Base-by-base conservation (phyloP, 2,113 vertebrate species). In the Nettapus auritus region DNA sequence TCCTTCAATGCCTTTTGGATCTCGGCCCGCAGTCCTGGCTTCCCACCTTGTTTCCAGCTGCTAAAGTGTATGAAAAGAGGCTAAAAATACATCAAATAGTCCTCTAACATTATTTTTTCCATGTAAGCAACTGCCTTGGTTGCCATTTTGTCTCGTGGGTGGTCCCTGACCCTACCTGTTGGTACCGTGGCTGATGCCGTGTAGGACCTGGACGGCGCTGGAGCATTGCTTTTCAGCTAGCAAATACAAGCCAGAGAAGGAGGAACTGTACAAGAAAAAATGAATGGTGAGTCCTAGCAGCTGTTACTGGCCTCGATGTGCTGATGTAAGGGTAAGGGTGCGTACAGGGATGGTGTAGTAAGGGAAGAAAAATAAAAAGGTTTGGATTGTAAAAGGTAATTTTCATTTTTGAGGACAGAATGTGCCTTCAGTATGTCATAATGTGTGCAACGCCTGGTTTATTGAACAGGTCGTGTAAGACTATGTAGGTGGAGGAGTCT, bases 31-130 rank as follows among this genome's bases (percentile, higher is more conserved):
- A 0, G 11, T 48, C 42, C 82, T 94, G 94, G 31, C 92, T 87
- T 46, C 86, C 92, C 83, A 88, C 90, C 88, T 94, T 91, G 64
- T 48, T 89, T 93, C 85, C 90, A 97, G 93, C 93, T 94, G 95
- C 91, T 91, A 18, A 84, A 95, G 42, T 84, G 68, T 63, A 57
- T 96, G 83, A 42, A 63, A 90, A 83, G 71, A 77, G 44, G 44
- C 63, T 93, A 86, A 96, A 96, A 96, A 97, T 83, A 93, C 66
- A 88, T 92, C 69, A 75, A 5, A 82, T 64, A 19, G 2, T 48
- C 83, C 55, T 60, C 74, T 70, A 8, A 68, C 44, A 4, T 90
- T 23, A 9, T 31, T 94, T 91, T 75, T 82, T 63, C 80, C 25
- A 6, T 76, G 69, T 90, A 36, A 89, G 52, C 20, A 56, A 5